Percentiles rank a stretch among this genome's conserved stretches.
Conservation (phyloP, 64 coral and sea anemone species). For the Pachyseris speciosa region DNA sequence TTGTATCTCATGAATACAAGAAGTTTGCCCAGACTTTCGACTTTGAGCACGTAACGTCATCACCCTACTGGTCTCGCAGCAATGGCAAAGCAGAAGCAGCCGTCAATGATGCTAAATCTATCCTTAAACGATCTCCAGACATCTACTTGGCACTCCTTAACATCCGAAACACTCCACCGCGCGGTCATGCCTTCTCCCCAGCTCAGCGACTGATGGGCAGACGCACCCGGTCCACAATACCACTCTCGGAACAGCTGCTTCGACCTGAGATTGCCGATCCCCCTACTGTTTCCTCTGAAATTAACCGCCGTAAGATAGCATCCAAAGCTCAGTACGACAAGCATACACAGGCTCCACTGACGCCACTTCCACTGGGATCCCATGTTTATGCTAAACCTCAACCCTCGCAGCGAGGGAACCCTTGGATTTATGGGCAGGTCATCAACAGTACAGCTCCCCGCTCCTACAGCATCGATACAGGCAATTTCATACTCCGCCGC, state of each 20-base stretch:
- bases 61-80: slow-evolving; percentile 20
- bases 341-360: not conserved
- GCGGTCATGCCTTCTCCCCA: slow-evolving; percentile 36
- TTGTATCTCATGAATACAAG: slow-evolving; percentile 20
- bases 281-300: not conserved
- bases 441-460: not conserved
- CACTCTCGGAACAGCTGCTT: slow-evolving; percentile 24
- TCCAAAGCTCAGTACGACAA: slow-evolving; percentile 41
- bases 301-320: not conserved
- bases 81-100: slow-evolving; percentile 58
- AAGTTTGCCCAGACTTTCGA: slow-evolving; percentile 36
- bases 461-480: slow-evolving; percentile 7
- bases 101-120: slow-evolving; percentile 47
- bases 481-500: not conserved
- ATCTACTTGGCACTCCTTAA: slow-evolving; percentile 46
- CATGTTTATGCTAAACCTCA: slow-evolving; percentile 39
- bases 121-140: slow-evolving; percentile 30
- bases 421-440: slow-evolving; percentile 28
- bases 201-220: slow-evolving; percentile 38
- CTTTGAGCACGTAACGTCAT: slow-evolving; percentile 37
- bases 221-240: slow-evolving; percentile 25
- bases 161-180: slow-evolving; percentile 51
- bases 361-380: slow-evolving; percentile 12
- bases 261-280: not conserved
- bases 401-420: slow-evolving; percentile 2